Evolutionary conservation across 1,140 invertebrate genomes (phyloP).

Genomic region (Adelges cooleyi): DNA sequence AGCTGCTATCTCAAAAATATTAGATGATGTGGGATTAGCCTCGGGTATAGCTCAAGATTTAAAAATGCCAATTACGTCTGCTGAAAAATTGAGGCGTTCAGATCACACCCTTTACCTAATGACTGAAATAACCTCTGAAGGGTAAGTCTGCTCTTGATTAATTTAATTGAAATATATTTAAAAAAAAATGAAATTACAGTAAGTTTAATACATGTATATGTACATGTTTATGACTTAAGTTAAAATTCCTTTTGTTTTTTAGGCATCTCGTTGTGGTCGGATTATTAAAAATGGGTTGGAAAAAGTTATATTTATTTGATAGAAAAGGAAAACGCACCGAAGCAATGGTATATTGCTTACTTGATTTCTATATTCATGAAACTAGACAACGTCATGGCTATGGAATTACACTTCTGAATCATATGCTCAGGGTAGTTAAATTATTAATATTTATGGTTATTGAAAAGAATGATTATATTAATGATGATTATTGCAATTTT

Average conservation of each 20-base stretch:
- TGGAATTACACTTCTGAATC: conserved; percentile 63
- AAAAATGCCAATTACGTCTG: conserved; percentile 55
- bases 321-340: conserved; percentile 54
- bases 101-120: conserved; percentile 57
- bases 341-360: conserved; percentile 60
- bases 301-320: conserved; percentile 74
- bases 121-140: conserved; percentile 42
- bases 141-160: neutral
- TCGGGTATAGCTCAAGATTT: conserved; percentile 64
- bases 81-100: conserved; percentile 51
- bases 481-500: too few species aligned
- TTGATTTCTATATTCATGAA: conserved; percentile 81
- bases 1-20: conserved; percentile 44
- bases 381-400: conserved; percentile 62
- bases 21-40: conserved; percentile 56
- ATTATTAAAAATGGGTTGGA: conserved; percentile 70
- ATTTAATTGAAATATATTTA: too few species aligned
- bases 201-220: neutral
- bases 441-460: too few species aligned
- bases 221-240: conserved; percentile 34
- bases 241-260: neutral
- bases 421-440: conserved; percentile 54
- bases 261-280: conserved; percentile 58
- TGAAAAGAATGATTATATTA: too few species aligned
- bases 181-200: too few species aligned